phyloP scores from a whole-genome alignment of 2,113 vertebrate species.

The Electrona antarctica region DNA sequence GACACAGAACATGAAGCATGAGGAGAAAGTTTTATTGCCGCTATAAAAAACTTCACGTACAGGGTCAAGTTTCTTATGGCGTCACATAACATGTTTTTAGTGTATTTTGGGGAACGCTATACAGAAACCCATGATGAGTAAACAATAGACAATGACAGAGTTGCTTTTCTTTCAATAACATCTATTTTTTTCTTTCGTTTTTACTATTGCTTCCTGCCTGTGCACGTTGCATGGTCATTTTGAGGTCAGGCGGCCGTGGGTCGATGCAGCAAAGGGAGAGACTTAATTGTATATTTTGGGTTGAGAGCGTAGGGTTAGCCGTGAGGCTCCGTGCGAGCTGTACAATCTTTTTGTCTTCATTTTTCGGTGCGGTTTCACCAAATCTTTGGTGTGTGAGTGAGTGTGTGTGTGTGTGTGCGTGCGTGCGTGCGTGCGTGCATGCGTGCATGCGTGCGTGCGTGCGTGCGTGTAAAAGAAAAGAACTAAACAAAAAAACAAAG shows the following conservation, averaged over 20 bases:
- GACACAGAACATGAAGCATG: conserved; percentile 16
- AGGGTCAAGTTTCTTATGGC: conserved; percentile 40
- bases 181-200: conserved; percentile 15
- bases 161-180: conserved; percentile 44
- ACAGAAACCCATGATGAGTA: conserved; percentile 45
- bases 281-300: conserved; percentile 64
- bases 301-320: conserved; percentile 9
- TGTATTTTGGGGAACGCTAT: conserved; percentile 17
- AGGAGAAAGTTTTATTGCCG: neutral
- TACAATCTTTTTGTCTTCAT: conserved; percentile 18
- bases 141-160: conserved; percentile 61
- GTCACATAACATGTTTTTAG: conserved; percentile 38
- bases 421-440: neutral
- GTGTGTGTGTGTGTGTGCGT: neutral
- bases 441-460: neutral
- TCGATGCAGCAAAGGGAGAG: conserved; percentile 50
- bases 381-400: conserved; percentile 7
- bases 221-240: conserved; percentile 63
- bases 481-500: neutral
- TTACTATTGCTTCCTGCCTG: conserved; percentile 54
- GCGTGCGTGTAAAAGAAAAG: conserved; percentile 10
- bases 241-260: conserved; percentile 62
- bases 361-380: conserved; percentile 33
- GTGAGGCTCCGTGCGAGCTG: conserved; percentile 38
- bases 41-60: too few relatives aligned